Evolutionary conservation across 2,888 invertebrate genomes (phyloP).

Genomic region (Deladenus siricidicola): DNA sequence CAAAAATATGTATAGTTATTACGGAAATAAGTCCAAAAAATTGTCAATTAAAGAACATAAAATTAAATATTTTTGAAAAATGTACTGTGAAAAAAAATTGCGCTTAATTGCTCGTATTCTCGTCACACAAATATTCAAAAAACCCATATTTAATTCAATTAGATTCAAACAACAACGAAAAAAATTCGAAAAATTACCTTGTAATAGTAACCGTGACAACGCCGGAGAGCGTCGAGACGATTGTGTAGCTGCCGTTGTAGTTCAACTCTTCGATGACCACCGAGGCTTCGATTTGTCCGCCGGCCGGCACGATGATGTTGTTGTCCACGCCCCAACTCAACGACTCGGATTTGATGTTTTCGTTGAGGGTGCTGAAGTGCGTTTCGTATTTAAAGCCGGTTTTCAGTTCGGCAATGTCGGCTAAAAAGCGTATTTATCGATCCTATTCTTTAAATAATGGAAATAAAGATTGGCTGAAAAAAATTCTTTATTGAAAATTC

Average conservation of each 20-base stretch:
- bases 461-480: constrained; percentile 8
- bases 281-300: constrained; percentile 55
- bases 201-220: constrained; percentile 42
- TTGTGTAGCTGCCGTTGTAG: constrained; percentile 55
- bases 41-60: no score
- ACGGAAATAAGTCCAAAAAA: no score
- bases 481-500: no score
- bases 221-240: constrained; percentile 51
- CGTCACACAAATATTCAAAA: no score
- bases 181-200: no score
- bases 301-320: constrained; percentile 55
- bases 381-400: constrained; percentile 55
- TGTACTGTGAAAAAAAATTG: background rate
- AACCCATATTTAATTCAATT: no score
- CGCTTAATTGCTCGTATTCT: no score
- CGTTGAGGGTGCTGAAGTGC: constrained; percentile 53
- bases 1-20: no score
- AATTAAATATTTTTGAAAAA: background rate
- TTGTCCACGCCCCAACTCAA: constrained; percentile 58
- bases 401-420: constrained; percentile 55
- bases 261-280: constrained; percentile 57
- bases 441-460: background rate
- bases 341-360: constrained; percentile 53
- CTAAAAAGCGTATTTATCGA: constrained; percentile 23
- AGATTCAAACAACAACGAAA: no score